phyloP scores from a whole-genome alignment of 2,888 invertebrate genomes.

The Caenorhabditis sulstoni region DNA sequence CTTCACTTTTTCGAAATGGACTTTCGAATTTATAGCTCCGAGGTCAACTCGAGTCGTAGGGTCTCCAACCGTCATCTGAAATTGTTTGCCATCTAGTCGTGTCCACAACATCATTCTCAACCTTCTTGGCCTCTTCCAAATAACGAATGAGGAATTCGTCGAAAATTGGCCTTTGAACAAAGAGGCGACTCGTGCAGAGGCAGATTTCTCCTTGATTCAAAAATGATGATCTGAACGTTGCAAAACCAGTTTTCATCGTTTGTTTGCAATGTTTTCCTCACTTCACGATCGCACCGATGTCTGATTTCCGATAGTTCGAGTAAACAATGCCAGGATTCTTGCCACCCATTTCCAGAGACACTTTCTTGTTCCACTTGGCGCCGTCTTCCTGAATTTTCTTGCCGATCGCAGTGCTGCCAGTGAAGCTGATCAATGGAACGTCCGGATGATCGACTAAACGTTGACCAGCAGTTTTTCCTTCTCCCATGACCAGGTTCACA shows the following conservation, averaged over 20 bases:
- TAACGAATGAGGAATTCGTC: conserved; percentile 82
- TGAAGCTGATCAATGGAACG: conserved; percentile 83
- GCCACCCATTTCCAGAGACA: conserved; percentile 84
- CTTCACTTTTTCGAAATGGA: conserved; percentile 82
- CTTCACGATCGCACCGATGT: conserved; percentile 81
- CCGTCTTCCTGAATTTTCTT: conserved; percentile 72
- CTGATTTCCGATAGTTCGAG: conserved; percentile 82
- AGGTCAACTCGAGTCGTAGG: conserved; percentile 71
- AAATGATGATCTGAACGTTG: conserved; percentile 82
- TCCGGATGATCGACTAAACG: conserved; percentile 83
- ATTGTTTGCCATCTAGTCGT: conserved; percentile 4
- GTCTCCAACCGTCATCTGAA: conserved; percentile 73
- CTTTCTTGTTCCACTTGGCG: conserved; percentile 82
- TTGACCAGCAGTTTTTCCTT: conserved; percentile 82
- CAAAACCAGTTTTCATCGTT: not conserved
- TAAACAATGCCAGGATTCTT: conserved; percentile 84
- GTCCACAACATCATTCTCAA: conserved; percentile 31
- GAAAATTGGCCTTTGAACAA: conserved; percentile 82
- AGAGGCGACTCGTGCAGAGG: conserved; percentile 83
- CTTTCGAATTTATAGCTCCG: conserved; percentile 83
- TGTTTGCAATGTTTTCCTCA: conserved; percentile 10
- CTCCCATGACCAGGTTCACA: conserved; percentile 83
- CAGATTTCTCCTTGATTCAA: conserved; percentile 84
- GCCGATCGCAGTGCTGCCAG: conserved; percentile 81
- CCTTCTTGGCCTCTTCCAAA: conserved; percentile 70